Evolutionary conservation across 2,888 invertebrate species (phyloP).

Genomic region (Aradus depressus): DNA sequence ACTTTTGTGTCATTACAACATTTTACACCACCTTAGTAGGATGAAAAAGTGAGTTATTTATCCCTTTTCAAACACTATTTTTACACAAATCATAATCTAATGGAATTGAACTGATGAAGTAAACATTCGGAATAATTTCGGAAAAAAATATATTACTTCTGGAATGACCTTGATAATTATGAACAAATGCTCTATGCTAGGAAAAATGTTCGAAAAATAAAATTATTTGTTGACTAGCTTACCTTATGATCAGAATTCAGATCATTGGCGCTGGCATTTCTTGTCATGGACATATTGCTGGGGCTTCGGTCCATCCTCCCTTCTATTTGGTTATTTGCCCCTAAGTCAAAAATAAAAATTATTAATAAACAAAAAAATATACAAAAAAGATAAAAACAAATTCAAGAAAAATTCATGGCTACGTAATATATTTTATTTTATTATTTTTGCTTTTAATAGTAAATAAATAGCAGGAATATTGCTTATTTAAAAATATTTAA

Average conservation of each 20-base stretch:
- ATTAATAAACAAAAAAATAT: not conserved
- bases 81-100: too few species aligned
- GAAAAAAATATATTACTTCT: too few species aligned
- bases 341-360: constrained; percentile 7
- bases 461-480: not conserved
- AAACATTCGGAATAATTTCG: too few species aligned
- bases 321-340: constrained; percentile 23
- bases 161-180: too few species aligned
- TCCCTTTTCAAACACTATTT: too few species aligned
- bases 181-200: too few species aligned
- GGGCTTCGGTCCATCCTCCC: constrained; percentile 61
- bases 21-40: not conserved
- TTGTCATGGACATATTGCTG: constrained; percentile 66
- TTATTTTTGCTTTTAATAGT: not conserved
- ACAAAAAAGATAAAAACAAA: not conserved
- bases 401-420: not conserved
- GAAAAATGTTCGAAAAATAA: too few species aligned
- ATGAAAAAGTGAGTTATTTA: not conserved
- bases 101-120: too few species aligned
- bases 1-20: too few species aligned
- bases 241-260: constrained; percentile 53
- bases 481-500: not conserved
- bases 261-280: constrained; percentile 59
- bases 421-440: not conserved
- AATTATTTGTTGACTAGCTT: constrained; percentile 23